phyloP scores from a whole-genome alignment of 2,797 vertebrate species.

The Rhynchonycteris naso region DNA sequence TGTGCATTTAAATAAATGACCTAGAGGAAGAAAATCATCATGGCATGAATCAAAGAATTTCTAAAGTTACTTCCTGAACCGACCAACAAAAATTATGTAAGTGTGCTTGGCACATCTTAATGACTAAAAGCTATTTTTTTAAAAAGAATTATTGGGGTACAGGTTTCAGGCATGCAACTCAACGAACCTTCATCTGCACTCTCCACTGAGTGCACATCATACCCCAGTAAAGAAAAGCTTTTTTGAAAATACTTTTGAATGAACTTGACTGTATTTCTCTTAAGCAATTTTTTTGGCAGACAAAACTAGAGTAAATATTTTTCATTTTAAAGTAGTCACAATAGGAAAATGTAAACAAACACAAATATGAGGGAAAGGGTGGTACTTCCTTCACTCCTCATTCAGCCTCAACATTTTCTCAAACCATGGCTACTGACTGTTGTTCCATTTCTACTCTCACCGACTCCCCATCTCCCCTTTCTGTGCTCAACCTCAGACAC shows the following conservation, averaged over 20 bases:
- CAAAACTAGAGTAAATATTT: not conserved
- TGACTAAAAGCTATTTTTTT: not conserved
- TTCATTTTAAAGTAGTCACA: not conserved
- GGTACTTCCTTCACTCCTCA: not conserved
- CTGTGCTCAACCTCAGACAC: not conserved
- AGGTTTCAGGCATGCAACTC: no score
- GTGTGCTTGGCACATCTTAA: not conserved
- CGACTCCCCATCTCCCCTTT: no score
- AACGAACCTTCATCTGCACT: no score
- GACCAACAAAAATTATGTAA: not conserved
- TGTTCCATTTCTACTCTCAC: not conserved
- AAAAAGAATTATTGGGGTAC: no score
- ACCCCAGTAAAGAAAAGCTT: not conserved
- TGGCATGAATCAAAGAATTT: constrained; percentile 24
- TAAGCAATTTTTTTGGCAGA: not conserved
- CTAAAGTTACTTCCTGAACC: not conserved
- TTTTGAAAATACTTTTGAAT: not conserved
- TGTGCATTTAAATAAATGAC: not conserved
- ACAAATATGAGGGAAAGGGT: not conserved
- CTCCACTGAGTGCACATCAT: no score
- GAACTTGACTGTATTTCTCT: not conserved
- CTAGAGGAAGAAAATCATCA: not conserved
- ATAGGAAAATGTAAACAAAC: not conserved
- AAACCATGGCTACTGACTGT: no score
- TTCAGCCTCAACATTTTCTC: not conserved